Evolutionary conservation across 2,797 vertebrate genomes (phyloP).

Genomic region (Limosa lapponica): DNA sequence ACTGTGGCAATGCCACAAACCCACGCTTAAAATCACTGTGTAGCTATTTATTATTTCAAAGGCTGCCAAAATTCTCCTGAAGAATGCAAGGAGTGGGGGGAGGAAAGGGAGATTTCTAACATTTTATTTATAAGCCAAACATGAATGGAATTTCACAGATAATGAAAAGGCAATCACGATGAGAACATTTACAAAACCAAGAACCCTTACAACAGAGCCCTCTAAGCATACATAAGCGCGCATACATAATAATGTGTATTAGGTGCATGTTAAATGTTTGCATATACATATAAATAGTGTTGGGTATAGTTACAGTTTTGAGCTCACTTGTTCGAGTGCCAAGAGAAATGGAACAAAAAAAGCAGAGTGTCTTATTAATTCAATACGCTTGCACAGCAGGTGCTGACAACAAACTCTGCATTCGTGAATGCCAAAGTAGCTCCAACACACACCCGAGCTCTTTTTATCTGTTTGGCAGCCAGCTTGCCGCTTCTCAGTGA

Average conservation of each 20-base stretch:
- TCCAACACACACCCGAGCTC: rapidly evolving
- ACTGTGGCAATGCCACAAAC: background rate
- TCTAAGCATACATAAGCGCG: rapidly evolving
- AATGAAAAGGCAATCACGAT: background rate
- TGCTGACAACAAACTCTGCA: background rate
- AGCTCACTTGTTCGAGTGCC: background rate
- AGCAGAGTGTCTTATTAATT: background rate
- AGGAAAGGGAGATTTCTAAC: background rate
- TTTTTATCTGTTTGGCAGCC: background rate
- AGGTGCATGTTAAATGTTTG: background rate
- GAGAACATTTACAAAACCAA: background rate
- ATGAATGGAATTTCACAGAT: background rate
- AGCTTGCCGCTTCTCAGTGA: background rate
- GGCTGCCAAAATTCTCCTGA: constrained; percentile 2
- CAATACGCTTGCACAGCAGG: background rate
- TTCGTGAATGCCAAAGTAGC: background rate
- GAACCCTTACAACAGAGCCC: background rate
- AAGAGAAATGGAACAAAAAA: background rate
- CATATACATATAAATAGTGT: background rate
- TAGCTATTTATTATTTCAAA: background rate
- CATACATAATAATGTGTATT: background rate
- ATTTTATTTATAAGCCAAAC: background rate
- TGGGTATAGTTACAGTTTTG: background rate
- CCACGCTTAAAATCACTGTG: background rate
- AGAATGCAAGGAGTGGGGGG: background rate